Percentiles rank a stretch among this genome's conserved stretches.
Evolutionary conservation across 1,140 invertebrate genomes (phyloP).

Genomic region (Drosophila jambulina): DNA sequence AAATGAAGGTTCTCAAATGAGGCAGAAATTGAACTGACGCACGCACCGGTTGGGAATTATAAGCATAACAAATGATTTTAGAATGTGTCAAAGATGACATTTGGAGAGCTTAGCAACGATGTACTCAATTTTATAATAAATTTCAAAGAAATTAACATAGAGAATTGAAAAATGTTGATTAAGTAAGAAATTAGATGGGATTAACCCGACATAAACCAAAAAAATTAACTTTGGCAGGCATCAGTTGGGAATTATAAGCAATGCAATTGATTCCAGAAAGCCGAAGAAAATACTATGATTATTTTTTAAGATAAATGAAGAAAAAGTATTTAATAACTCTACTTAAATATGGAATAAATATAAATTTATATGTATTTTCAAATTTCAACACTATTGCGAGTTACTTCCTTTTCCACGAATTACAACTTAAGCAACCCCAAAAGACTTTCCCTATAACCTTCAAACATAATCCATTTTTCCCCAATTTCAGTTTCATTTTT

Average conservation of each 20-base stretch:
- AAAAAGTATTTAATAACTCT: not conserved
- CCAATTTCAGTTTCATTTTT: not conserved
- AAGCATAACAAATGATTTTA: conserved; percentile 20
- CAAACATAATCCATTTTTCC: not conserved
- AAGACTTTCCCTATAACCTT: not conserved
- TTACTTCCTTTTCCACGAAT: not conserved
- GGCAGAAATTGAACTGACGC: conserved; percentile 27
- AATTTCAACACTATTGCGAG: not conserved
- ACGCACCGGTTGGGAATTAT: conserved; percentile 19
- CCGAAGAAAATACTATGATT: not conserved
- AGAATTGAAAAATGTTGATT: not conserved
- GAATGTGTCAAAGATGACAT: not conserved
- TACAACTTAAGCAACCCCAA: not conserved
- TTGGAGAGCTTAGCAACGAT: not conserved
- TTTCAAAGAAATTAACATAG: not conserved
- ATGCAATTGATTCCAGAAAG: not conserved
- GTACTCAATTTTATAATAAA: not conserved
- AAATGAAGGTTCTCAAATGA: conserved; percentile 37
- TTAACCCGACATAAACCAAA: no score
- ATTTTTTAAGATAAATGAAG: not conserved
- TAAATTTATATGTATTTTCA: not conserved
- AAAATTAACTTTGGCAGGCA: no score
- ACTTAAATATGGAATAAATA: not conserved
- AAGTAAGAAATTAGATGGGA: no score
- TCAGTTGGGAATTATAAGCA: not conserved